phyloP scores from a whole-genome alignment of 2,797 vertebrate genomes.

The Dicrostonyx torquatus region DNA sequence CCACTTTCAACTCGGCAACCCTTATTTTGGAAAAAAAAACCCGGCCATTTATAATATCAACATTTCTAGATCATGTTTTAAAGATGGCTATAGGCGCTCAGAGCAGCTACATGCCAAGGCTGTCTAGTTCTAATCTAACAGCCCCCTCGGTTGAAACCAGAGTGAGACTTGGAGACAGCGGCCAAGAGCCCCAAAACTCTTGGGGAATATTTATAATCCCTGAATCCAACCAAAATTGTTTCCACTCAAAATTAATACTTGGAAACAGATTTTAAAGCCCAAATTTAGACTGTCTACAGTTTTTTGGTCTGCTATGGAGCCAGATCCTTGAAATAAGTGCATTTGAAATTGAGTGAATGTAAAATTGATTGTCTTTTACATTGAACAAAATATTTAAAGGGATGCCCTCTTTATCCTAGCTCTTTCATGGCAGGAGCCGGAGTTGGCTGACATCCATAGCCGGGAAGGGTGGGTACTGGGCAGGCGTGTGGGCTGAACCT shows the following conservation, averaged over 20 bases:
- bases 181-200: conserved; percentile 73
- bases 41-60: conserved; percentile 78
- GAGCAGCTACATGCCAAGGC: conserved; percentile 78
- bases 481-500: not conserved
- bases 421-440: not conserved
- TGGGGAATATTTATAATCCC: conserved; percentile 76
- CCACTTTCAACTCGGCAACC: conserved; percentile 76
- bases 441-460: conserved; percentile 7
- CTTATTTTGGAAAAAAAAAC: conserved; percentile 69
- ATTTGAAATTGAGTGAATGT: conserved; percentile 66
- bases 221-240: conserved; percentile 79
- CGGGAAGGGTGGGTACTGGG: conserved; percentile 31
- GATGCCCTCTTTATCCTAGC: conserved; percentile 47
- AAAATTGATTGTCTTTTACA: conserved; percentile 73
- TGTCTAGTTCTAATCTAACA: conserved; percentile 76
- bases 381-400: conserved; percentile 59
- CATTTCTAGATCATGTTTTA: conserved; percentile 80
- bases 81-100: conserved; percentile 77
- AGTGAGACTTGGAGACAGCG: conserved; percentile 67
- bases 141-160: conserved; percentile 70
- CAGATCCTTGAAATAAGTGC: conserved; percentile 65
- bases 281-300: conserved; percentile 70
- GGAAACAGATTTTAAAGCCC: conserved; percentile 79
- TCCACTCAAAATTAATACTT: conserved; percentile 80
- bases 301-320: conserved; percentile 54